Conservation (phyloP, 23 tunicate genomes). For the Styela plicata region DNA sequence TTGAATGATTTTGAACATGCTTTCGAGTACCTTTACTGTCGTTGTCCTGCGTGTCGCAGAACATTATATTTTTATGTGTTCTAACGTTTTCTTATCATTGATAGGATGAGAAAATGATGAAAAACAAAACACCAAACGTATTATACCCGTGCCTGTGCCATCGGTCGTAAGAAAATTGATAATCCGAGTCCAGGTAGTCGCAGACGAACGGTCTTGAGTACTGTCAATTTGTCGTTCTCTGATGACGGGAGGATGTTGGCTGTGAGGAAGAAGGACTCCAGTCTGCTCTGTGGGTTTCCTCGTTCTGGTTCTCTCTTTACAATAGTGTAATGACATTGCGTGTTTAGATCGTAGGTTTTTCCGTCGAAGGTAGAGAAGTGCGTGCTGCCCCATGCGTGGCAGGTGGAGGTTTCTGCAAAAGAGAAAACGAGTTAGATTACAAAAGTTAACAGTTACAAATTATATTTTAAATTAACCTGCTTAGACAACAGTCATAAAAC, state of each 20-base stretch:
- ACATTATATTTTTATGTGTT: not conserved
- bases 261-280: not conserved
- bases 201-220: slow-evolving; percentile 16
- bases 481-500: too few relatives aligned
- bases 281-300: slow-evolving; percentile 5
- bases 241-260: not conserved
- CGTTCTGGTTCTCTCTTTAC: slow-evolving; percentile 12
- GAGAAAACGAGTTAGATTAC: too few relatives aligned
- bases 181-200: slow-evolving; percentile 17
- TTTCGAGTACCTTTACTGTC: not conserved
- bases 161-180: not conserved
- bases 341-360: slow-evolving; percentile 16
- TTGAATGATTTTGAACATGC: too few relatives aligned
- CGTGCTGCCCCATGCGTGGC: slow-evolving; percentile 48
- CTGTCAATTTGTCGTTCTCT: not conserved
- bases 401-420: slow-evolving; percentile 31
- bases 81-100: not conserved
- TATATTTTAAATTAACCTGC: too few relatives aligned
- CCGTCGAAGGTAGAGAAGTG: slow-evolving; percentile 40
- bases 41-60: not conserved
- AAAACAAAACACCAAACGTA: not conserved
- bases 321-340: slow-evolving; percentile 4
- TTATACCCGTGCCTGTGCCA: slow-evolving; percentile 17
- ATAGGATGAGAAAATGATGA: not conserved
- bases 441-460: too few relatives aligned